These are phyloP conservation scores for Emys orbicularis DNA, from an alignment of 2,797 vertebrate species.

Conservation along the genomic window DNA sequence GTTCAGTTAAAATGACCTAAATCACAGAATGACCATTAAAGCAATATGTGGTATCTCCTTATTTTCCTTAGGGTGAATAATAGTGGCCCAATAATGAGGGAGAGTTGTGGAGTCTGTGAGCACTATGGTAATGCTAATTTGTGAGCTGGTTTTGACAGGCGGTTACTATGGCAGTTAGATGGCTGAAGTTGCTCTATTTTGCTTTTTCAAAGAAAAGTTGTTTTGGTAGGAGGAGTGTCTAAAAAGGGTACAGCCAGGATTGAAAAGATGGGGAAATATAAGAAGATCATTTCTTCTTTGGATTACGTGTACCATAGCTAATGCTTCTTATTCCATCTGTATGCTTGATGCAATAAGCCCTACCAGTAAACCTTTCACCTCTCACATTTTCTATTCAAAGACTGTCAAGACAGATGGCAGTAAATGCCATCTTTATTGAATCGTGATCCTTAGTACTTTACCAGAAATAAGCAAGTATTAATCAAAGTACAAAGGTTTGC, in stretches of 20 bases:
- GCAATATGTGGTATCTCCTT: not conserved
- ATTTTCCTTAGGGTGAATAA: not conserved
- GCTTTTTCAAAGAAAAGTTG: constrained; percentile 49
- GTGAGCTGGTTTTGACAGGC: constrained; percentile 7
- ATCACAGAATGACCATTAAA: constrained; percentile 32
- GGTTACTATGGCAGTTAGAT: constrained; percentile 46
- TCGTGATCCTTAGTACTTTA: constrained; percentile 71
- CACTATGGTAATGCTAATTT: constrained; percentile 35
- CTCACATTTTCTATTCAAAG: constrained; percentile 74
- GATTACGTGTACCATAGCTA: constrained; percentile 34
- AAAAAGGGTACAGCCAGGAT: not conserved
- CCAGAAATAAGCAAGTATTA: constrained; percentile 76
- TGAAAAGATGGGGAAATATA: constrained; percentile 14
- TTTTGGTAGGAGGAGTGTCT: constrained; percentile 40
- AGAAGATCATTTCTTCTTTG: not conserved
- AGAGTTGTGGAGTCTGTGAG: not conserved
- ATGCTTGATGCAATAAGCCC: constrained; percentile 62
- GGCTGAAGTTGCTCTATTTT: constrained; percentile 34
- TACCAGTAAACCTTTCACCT: constrained; percentile 71
- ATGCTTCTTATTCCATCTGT: constrained; percentile 45
- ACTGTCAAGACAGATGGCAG: constrained; percentile 70
- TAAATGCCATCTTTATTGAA: constrained; percentile 79
- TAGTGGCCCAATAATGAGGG: not conserved
- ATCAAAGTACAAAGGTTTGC: constrained; percentile 72
- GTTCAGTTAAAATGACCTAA: constrained; percentile 21